These are phyloP conservation scores for Tanypteryx hageni DNA, from an alignment of 2,888 invertebrate genomes.

Conservation along the genomic window DNA sequence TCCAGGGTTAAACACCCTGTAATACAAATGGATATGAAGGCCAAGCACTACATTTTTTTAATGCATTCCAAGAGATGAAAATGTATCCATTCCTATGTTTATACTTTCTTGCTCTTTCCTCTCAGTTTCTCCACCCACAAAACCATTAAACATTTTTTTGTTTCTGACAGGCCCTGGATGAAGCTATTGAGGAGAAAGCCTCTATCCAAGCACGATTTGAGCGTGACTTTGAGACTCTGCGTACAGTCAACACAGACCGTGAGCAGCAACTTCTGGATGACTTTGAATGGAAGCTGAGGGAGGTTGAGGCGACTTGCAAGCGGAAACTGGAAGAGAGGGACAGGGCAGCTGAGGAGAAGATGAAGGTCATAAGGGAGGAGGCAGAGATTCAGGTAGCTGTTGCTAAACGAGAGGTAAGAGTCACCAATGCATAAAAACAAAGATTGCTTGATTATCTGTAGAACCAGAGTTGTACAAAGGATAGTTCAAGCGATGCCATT, in stretches of 20 bases:
- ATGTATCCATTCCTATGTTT: background rate
- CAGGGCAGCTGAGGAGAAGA: slow-evolving; percentile 69
- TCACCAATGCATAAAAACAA: background rate
- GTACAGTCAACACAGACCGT: slow-evolving; percentile 81
- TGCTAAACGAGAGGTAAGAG: slow-evolving; percentile 70
- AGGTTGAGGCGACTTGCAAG: slow-evolving; percentile 84
- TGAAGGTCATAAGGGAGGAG: slow-evolving; percentile 69
- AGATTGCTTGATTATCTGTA: background rate
- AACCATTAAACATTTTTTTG: background rate
- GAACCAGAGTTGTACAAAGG: background rate
- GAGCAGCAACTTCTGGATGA: slow-evolving; percentile 86
- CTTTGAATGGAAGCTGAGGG: slow-evolving; percentile 90
- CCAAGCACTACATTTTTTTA: background rate
- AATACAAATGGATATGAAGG: too few species aligned
- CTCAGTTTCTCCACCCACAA: background rate
- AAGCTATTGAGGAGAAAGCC: slow-evolving; percentile 80
- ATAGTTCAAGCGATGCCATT: background rate
- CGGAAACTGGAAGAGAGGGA: slow-evolving; percentile 78
- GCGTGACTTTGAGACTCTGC: slow-evolving; percentile 82
- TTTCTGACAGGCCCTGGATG: slow-evolving; percentile 76
- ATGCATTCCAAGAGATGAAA: background rate
- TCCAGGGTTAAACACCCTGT: too few species aligned
- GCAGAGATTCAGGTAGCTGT: slow-evolving; percentile 69
- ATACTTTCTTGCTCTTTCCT: background rate
- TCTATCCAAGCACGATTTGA: slow-evolving; percentile 81